A percentile compares a stretch with the other conserved stretches of the same genome.
These are phyloP conservation scores for Clivina fossor DNA, from an alignment of 2,888 invertebrate species.

Conservation along the genomic window DNA sequence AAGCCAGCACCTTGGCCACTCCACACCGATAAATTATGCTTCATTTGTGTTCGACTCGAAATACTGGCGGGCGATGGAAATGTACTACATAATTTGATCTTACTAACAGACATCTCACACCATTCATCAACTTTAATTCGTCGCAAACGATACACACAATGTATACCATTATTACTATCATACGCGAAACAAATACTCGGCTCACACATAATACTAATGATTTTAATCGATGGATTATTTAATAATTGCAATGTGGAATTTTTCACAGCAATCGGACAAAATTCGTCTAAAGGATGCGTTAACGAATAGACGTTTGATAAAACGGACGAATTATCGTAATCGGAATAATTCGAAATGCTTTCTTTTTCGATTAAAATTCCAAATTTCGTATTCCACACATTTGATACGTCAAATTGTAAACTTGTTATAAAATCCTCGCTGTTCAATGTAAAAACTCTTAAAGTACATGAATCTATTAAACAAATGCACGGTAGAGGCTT, in stretches of 20 bases:
- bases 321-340: constrained; percentile 54
- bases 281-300: constrained; percentile 88
- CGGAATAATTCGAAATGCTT: constrained; percentile 43
- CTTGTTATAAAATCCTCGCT: constrained; percentile 83
- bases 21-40: constrained; percentile 48
- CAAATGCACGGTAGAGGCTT: constrained; percentile 68
- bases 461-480: constrained; percentile 72
- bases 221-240: constrained; percentile 62
- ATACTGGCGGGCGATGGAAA: constrained; percentile 41
- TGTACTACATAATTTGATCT: constrained; percentile 41
- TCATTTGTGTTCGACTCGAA: constrained; percentile 47
- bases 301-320: constrained; percentile 84
- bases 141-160: constrained; percentile 80
- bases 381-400: constrained; percentile 82
- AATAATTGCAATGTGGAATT: constrained; percentile 64
- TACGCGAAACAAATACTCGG: constrained; percentile 83
- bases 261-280: constrained; percentile 78
- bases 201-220: constrained; percentile 74
- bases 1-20: constrained; percentile 33
- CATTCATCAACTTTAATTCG: constrained; percentile 73
- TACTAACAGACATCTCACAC: constrained; percentile 43
- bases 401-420: constrained; percentile 77
- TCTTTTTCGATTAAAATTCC: constrained; percentile 83
- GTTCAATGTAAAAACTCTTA: constrained; percentile 75
- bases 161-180: constrained; percentile 73